Conservation (phyloP, 1,140 invertebrate genomes). For the Drosophila jambulina region DNA sequence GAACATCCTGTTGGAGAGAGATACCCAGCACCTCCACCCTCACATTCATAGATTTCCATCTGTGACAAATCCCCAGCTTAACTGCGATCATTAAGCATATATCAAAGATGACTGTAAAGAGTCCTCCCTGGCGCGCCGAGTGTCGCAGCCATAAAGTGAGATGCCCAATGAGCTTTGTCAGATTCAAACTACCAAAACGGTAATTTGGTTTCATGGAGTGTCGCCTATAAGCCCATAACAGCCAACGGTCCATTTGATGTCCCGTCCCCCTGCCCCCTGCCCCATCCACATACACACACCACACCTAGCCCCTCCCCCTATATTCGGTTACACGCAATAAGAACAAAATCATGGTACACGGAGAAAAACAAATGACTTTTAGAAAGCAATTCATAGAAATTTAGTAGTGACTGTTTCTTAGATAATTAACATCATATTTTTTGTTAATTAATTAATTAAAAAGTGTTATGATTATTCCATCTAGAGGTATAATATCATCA, state of each 20-base stretch:
- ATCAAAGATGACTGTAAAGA: conserved; percentile 46
- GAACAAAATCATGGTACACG: conserved; percentile 29
- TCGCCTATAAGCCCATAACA: conserved; percentile 61
- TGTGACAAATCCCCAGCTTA: conserved; percentile 47
- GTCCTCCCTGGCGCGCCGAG: conserved; percentile 10
- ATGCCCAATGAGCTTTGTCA: conserved; percentile 62
- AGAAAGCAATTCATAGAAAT: background rate
- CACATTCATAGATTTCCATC: conserved; percentile 29
- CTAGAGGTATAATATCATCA: no score
- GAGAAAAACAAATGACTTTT: background rate
- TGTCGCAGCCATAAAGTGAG: conserved; percentile 39
- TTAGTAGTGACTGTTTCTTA: no score
- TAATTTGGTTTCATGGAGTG: conserved; percentile 62
- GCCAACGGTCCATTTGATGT: conserved; percentile 60
- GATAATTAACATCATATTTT: no score
- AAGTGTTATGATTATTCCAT: no score
- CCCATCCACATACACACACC: conserved; percentile 11
- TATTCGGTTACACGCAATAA: conserved; percentile 43
- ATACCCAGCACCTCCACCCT: background rate
- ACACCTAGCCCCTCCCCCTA: conserved; percentile 21
- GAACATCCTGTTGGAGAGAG: background rate
- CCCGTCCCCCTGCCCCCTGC: conserved; percentile 12
- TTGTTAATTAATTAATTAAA: no score
- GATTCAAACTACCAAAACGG: conserved; percentile 61
- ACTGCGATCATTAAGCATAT: conserved; percentile 47